A percentile compares a stretch with the other conserved stretches of the same genome.
phyloP scores from a whole-genome alignment of 1,140 invertebrate genomes.

The Pseudomyrmex pallidus region DNA sequence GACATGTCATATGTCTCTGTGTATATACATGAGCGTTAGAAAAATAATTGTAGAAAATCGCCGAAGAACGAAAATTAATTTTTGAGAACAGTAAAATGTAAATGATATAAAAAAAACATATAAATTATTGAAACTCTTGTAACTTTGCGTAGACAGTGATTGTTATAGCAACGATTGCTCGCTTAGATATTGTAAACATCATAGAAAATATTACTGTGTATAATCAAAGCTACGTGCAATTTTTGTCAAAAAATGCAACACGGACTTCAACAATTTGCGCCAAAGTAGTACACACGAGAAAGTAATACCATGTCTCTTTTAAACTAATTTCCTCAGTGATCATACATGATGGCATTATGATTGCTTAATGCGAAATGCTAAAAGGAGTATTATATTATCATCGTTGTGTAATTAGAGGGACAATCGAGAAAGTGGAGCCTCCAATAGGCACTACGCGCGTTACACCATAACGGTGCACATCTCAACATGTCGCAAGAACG shows the following conservation, averaged over 20 bases:
- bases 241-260: neutral
- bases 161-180: neutral
- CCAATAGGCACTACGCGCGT: neutral
- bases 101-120: neutral
- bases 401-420: slow-evolving; percentile 36
- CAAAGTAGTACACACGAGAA: neutral
- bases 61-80: neutral
- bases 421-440: slow-evolving; percentile 21
- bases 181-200: neutral
- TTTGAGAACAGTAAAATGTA: neutral
- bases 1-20: neutral
- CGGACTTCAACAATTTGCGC: too few relatives aligned
- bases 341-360: neutral
- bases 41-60: neutral
- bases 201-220: neutral
- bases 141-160: neutral
- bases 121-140: neutral
- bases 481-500: slow-evolving; percentile 37
- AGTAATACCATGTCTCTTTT: neutral
- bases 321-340: slow-evolving; percentile 8
- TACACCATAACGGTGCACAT: neutral
- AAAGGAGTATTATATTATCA: slow-evolving; percentile 12
- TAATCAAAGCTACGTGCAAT: neutral
- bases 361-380: neutral
- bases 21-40: neutral